Conservation (phyloP, 1,140 invertebrate genomes). For the Psix sp. region DNA sequence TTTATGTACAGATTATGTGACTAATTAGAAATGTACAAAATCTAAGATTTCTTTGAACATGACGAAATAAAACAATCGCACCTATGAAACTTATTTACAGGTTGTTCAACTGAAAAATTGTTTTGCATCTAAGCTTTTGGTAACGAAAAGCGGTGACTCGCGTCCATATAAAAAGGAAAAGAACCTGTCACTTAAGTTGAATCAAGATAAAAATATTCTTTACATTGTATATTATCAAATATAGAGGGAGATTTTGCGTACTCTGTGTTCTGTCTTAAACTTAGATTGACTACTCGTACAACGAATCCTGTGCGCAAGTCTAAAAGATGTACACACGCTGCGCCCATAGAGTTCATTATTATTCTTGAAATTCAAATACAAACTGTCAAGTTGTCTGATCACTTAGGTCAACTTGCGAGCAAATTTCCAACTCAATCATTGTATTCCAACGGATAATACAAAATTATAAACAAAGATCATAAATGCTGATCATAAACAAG, state of each 20-base stretch:
- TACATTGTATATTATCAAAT: slow-evolving; percentile 44
- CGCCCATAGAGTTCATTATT: slow-evolving; percentile 19
- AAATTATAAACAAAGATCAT: no score
- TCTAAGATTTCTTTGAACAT: slow-evolving; percentile 52
- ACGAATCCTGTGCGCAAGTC: no score
- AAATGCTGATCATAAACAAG: no score
- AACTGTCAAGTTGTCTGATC: no score
- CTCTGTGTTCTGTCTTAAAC: slow-evolving; percentile 35
- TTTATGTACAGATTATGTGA: slow-evolving; percentile 49
- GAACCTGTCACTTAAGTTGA: slow-evolving; percentile 12
- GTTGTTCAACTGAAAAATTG: slow-evolving; percentile 1
- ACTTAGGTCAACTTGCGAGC: no score
- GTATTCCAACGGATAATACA: no score
- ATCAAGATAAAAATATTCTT: slow-evolving; percentile 43
- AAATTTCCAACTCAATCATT: no score
- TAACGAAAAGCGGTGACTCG: no score
- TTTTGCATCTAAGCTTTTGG: slow-evolving; percentile 7
- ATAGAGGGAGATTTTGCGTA: slow-evolving; percentile 37
- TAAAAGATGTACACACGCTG: slow-evolving; percentile 32
- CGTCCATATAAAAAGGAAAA: slow-evolving; percentile 10
- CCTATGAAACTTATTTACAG: slow-evolving; percentile 34
- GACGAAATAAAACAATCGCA: slow-evolving; percentile 29
- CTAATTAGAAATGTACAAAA: slow-evolving; percentile 73
- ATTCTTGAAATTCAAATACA: no score
- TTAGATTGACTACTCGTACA: slow-evolving; percentile 42